Base-by-base conservation (phyloP, 2,888 invertebrate genomes). In the Epirrhoe tristata region DNA sequence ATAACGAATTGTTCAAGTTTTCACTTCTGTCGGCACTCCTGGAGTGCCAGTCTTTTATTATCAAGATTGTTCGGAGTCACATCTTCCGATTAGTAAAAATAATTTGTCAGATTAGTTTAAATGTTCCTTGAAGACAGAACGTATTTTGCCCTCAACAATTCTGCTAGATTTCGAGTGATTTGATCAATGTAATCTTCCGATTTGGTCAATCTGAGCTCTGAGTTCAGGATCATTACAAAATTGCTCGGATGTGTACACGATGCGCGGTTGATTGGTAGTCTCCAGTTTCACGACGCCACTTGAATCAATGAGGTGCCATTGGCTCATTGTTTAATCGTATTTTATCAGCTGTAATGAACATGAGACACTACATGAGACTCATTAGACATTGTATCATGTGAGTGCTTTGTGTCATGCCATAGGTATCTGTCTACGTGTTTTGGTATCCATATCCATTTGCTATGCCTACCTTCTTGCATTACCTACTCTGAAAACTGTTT, bases 261-360 rank as follows among this genome's bases (percentile, higher is more conserved):
- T 66, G 57, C 65, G 69, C 54, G 72, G 78, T 80, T 87, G 87
- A 91, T 91, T 90, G 87, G 87, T 75, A 78, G 78, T 87, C 86
- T 91, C 84, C 78, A 81, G 87, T 90, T 90, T 83, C 88, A 80
- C 83, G 84, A 84, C 84, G 86, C 89, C 89, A 91, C 87, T 90
- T 90, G 89, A 86, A 88, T 90, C 91, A 91, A 90, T 89, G 90
- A 85, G 85, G 87, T 86, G 87, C 86, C 79, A 89, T 90, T 91
- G 88, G 89, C 81, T 88, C 86, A 87, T 88, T 91, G 88, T 89
- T 89, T 90, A 89, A 91, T 91, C 89, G 86, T 89, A 87, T 89
- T 90, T 88, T 89, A 90, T 89, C 90, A 91, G 89, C 87, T 90
- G 89, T 87, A 87, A 87, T 90, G 82, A 82, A 77, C 81, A 80